Percentiles rank a stretch among this genome's conserved stretches.
Conservation (phyloP, 2,113 vertebrate genomes). For the Pachypanchax playfairii region DNA sequence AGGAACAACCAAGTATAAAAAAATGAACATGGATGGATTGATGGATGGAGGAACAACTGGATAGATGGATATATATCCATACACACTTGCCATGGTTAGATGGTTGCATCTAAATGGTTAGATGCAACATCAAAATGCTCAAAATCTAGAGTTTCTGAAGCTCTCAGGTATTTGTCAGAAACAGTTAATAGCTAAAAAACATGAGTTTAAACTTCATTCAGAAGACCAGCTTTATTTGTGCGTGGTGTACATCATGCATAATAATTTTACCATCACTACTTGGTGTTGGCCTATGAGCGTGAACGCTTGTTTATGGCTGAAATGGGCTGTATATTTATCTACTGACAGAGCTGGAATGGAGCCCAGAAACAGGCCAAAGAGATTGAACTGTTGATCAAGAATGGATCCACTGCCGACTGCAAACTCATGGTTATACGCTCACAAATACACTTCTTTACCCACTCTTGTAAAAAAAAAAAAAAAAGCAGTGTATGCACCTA, state of each 20-base stretch:
- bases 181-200: not conserved
- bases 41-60: no score
- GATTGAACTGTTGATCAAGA: conserved; percentile 47
- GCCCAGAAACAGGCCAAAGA: conserved; percentile 64
- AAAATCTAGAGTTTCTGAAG: not conserved
- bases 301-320: conserved; percentile 29
- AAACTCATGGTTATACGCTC: conserved; percentile 46
- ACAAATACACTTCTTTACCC: conserved; percentile 5
- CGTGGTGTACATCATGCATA: not conserved
- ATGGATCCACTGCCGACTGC: conserved; percentile 44
- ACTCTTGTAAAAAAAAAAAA: conserved; percentile 3
- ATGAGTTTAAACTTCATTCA: not conserved
- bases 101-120: no score
- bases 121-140: no score
- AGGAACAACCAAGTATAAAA: no score
- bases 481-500: conserved; percentile 15
- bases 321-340: conserved; percentile 69
- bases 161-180: not conserved
- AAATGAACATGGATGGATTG: no score
- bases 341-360: conserved; percentile 67
- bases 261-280: conserved; percentile 26
- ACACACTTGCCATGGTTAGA: no score
- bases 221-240: conserved; percentile 10
- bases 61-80: no score
- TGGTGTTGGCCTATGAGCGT: conserved; percentile 15